Conservation (phyloP, 2,113 vertebrate genomes). For the Clarias batrachus region DNA sequence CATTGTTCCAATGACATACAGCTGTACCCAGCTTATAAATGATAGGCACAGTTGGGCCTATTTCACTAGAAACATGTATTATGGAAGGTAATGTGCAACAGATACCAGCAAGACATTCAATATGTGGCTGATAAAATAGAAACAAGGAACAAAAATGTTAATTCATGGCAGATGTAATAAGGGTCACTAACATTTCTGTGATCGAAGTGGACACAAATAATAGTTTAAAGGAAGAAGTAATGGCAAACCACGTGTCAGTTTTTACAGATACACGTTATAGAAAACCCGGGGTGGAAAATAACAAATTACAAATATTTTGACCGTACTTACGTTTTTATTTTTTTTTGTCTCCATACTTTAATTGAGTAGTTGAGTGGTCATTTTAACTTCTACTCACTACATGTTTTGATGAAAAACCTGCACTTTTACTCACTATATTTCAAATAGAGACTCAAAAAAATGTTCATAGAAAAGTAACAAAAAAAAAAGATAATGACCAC, state of each 20-base stretch:
- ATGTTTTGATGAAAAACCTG: no score
- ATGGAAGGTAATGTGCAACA: background rate
- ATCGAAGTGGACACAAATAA: background rate
- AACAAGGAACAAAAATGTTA: background rate
- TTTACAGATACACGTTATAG: background rate
- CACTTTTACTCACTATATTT: no score
- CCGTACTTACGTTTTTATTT: no score
- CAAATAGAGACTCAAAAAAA: no score
- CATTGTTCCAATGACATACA: slow-evolving; percentile 31
- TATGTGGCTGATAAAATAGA: slow-evolving; percentile 1
- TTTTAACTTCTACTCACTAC: no score
- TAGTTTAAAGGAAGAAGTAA: background rate
- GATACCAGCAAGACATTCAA: background rate
- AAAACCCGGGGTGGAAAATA: background rate
- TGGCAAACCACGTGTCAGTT: background rate
- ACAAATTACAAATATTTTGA: no score
- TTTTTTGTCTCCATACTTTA: no score
- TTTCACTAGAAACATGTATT: slow-evolving; percentile 14
- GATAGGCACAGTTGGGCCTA: background rate
- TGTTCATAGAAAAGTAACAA: no score
- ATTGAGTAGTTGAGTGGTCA: no score
- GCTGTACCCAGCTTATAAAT: slow-evolving; percentile 32
- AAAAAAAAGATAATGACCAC: no score
- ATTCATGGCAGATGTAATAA: background rate
- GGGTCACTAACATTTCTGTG: background rate